phyloP scores from a whole-genome alignment of 2,888 invertebrate species.

The Alcis repandata region DNA sequence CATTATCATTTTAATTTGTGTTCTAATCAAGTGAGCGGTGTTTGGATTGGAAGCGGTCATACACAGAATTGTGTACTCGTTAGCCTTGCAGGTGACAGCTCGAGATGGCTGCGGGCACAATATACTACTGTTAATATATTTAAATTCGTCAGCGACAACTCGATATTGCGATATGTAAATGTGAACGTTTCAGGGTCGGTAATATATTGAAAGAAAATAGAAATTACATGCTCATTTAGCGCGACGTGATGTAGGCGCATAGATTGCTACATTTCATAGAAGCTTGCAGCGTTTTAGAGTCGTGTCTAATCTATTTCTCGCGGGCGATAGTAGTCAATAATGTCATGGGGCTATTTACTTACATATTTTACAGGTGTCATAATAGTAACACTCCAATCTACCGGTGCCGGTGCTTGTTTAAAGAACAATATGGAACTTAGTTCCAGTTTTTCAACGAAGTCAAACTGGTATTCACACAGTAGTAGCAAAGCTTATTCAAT shows the following conservation, averaged over 20 bases:
- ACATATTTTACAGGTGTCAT: conserved; percentile 38
- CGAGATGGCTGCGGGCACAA: conserved; percentile 63
- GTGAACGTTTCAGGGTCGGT: conserved; percentile 68
- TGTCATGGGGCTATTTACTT: conserved; percentile 44
- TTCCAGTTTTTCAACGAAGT: not conserved
- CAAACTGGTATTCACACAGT: not conserved
- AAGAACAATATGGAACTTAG: not conserved
- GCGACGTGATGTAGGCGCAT: conserved; percentile 39
- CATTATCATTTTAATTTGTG: conserved; percentile 66
- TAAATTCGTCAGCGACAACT: conserved; percentile 70
- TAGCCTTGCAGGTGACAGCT: conserved; percentile 74
- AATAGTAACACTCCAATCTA: conserved; percentile 13
- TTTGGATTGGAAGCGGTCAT: conserved; percentile 71
- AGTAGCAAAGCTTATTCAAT: not conserved
- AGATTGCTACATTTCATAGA: conserved; percentile 54
- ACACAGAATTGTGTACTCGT: conserved; percentile 69
- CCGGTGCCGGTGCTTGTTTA: not conserved
- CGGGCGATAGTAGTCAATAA: conserved; percentile 36
- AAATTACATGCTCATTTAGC: conserved; percentile 23
- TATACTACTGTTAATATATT: conserved; percentile 72
- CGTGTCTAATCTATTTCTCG: conserved; percentile 62
- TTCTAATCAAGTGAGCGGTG: conserved; percentile 75
- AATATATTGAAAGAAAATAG: conserved; percentile 34
- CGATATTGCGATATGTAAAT: conserved; percentile 68
- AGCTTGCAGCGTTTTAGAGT: conserved; percentile 50